Evolutionary conservation across 2,797 vertebrate genomes (phyloP).

Genomic region (Cossypha polioptera): DNA sequence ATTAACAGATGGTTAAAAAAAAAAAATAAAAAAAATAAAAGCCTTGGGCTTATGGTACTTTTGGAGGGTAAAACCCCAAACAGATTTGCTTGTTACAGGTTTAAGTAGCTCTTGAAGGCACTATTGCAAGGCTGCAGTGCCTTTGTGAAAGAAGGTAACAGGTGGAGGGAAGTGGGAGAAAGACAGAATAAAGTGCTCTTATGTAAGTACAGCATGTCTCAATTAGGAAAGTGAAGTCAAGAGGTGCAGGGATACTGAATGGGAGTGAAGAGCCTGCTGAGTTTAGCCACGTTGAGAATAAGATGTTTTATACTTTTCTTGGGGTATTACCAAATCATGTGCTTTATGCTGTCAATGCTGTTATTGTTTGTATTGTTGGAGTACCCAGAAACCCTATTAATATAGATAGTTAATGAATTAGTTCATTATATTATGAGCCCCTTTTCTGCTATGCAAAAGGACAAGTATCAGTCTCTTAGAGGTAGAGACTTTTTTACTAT

Average conservation of each 20-base stretch:
- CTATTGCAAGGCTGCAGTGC: neutral
- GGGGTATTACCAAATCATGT: rapidly evolving
- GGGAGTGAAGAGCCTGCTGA: neutral
- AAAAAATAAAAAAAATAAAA: neutral
- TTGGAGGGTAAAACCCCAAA: neutral
- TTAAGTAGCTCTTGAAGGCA: neutral
- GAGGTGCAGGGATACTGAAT: neutral
- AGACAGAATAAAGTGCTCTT: neutral
- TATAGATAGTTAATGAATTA: neutral
- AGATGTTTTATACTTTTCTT: neutral
- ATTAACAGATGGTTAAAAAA: neutral
- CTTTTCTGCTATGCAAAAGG: neutral
- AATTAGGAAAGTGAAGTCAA: neutral
- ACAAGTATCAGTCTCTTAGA: neutral
- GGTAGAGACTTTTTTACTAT: neutral
- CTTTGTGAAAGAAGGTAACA: neutral
- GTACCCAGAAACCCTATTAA: neutral
- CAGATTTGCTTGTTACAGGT: neutral
- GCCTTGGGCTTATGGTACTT: neutral
- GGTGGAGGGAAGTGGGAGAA: neutral
- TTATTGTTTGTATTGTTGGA: neutral
- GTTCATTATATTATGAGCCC: neutral
- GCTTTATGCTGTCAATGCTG: rapidly evolving
- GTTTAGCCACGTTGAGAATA: neutral
- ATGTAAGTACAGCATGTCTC: neutral